Evolutionary conservation across 64 coral and sea anemone species (phyloP), one percentile per base, ranked within the genome.

Genomic region (Dendrophyllia cribrosa): DNA sequence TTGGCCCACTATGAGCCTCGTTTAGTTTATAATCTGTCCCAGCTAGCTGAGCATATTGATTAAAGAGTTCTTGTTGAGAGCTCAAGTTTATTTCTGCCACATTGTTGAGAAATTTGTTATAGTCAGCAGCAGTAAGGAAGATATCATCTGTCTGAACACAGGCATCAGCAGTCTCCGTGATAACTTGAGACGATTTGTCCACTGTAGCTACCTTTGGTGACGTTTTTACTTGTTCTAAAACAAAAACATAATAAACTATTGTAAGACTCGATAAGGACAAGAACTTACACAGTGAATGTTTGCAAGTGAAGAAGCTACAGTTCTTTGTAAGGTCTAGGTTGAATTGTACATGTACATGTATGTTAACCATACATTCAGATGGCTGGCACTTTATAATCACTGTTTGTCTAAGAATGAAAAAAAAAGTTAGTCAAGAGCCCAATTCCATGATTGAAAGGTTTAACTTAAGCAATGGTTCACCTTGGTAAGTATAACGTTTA

Each of bases 401-500:
- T 34, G 34, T 34, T 34, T 34, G 34, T 34, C 34, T 34, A 34
- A 34, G 34, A 34, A 34, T 34, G 34, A 34, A 0, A 34, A 34
- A 34, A 34, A 34, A 34, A 34, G 34, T 34, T 34, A 34, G 34
- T 34, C 34, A 34, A 34, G 34, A 34, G 34, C 34, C 34, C 34
- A 34, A 34, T 34, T 34, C 34, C 34, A 34, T 34, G 34, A 34
- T 34, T 2, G 34, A 34, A 34, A 34, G 34, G 2, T 0, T 34
- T 34, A 34, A 34, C 34, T 34, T 34, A 34, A 34, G 34, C 34
- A 34, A 58, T 72, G 14, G 44, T 5, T 51, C 46, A 91, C 90
- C 91, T 83, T 46, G 52, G 70, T 66, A 82, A 11, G 87, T 82
- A 61, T 45, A 59, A 19, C 81, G 79, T 76, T 93, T 94, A 61